These are phyloP conservation scores for Mesitornis unicolor DNA, from an alignment of 2,113 vertebrate genomes.

Conservation along the genomic window DNA sequence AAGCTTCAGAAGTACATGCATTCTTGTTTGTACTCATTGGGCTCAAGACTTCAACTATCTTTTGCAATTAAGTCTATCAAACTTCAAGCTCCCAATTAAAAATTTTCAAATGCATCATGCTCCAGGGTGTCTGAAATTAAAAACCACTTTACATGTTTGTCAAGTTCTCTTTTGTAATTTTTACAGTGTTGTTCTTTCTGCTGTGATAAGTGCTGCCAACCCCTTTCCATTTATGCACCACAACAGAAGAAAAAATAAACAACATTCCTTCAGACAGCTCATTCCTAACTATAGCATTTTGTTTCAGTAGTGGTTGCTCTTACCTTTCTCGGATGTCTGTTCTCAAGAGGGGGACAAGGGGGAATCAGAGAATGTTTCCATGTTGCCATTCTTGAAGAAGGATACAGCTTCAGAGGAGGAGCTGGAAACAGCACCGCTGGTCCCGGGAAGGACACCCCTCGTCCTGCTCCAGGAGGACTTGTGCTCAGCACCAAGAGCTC, in stretches of 20 bases:
- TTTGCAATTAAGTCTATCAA: constrained; percentile 62
- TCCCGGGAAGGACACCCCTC: neutral
- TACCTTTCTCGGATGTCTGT: neutral
- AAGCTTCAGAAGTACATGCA: neutral
- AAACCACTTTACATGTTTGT: constrained; percentile 43
- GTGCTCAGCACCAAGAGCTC: neutral
- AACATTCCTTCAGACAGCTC: neutral
- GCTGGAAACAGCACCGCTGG: neutral
- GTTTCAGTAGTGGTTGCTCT: neutral
- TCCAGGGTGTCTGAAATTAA: constrained; percentile 53
- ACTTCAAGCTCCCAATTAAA: constrained; percentile 58
- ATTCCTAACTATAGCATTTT: neutral
- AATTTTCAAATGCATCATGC: constrained; percentile 51
- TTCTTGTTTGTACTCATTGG: neutral
- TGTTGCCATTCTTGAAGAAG: neutral
- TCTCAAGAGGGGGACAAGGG: neutral
- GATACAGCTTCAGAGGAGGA: neutral
- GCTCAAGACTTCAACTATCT: constrained; percentile 30
- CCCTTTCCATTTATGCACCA: neutral
- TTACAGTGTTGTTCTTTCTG: constrained; percentile 14
- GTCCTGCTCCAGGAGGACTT: rapidly evolving
- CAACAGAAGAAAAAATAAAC: neutral
- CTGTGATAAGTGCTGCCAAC: constrained; percentile 26
- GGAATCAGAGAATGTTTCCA: neutral
- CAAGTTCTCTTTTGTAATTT: constrained; percentile 10